Percentiles rank a stretch among this genome's conserved stretches.
These are phyloP conservation scores for Homarus americanus DNA, from an alignment of 1,140 invertebrate species.

Conservation along the genomic window DNA sequence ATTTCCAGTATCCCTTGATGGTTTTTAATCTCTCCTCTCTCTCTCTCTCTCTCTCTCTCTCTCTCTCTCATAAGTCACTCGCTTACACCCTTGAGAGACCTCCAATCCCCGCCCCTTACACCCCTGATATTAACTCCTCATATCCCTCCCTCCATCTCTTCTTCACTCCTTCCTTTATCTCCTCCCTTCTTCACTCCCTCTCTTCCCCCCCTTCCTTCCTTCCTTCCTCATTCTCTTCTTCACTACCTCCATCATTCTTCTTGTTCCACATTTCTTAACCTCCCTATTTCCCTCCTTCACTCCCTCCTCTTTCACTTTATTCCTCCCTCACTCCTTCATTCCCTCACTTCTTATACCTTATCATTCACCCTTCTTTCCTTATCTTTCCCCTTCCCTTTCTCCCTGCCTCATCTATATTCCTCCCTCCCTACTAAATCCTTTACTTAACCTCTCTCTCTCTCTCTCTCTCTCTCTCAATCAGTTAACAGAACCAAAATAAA, in stretches of 20 bases:
- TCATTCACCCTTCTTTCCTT: background rate
- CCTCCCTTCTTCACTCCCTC: background rate
- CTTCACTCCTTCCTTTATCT: background rate
- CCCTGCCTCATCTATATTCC: background rate
- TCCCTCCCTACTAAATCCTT: background rate
- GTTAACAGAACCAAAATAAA: too few relatives aligned
- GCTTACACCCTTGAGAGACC: too few relatives aligned
- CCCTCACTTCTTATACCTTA: background rate
- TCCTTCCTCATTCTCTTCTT: background rate
- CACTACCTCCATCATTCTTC: background rate
- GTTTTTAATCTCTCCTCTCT: too few relatives aligned
- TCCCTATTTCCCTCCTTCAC: too few relatives aligned
- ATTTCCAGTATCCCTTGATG: too few relatives aligned
- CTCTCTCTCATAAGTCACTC: too few relatives aligned
- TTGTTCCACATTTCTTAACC: background rate
- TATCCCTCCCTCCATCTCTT: too few relatives aligned
- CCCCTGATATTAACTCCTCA: too few relatives aligned
- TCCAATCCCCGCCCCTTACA: too few relatives aligned
- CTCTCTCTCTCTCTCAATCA: background rate
- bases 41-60: too few relatives aligned
- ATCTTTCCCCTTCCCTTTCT: background rate
- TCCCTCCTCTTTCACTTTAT: background rate
- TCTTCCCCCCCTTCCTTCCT: background rate
- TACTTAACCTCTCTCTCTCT: background rate
- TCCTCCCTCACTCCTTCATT: background rate